Evolutionary conservation across 2,113 vertebrate species (phyloP).

Genomic region (Aramus guarauna): DNA sequence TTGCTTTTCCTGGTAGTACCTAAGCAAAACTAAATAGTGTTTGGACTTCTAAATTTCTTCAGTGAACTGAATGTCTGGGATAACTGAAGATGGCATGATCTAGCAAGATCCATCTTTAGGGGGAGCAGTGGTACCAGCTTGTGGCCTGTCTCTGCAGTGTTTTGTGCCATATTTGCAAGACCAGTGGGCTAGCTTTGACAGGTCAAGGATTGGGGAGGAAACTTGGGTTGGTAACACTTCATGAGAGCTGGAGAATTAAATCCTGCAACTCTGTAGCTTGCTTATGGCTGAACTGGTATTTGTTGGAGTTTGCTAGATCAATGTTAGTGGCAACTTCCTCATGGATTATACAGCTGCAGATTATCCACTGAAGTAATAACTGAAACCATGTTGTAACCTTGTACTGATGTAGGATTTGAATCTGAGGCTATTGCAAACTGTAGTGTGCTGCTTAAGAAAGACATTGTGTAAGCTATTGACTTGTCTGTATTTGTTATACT

Average conservation of each 20-base stretch:
- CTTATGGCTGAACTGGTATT: not conserved
- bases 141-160: not conserved
- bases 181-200: not conserved
- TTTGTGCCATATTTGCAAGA: not conserved
- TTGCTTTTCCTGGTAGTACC: not conserved
- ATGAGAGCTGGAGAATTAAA: not conserved
- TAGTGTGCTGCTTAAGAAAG: not conserved
- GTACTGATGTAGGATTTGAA: not conserved
- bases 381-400: not conserved
- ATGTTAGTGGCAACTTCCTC: not conserved
- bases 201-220: not conserved
- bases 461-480: not conserved
- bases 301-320: not conserved
- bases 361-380: not conserved
- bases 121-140: not conserved
- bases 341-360: not conserved
- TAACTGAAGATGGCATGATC: not conserved
- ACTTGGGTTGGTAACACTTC: not conserved
- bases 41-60: not conserved
- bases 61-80: not conserved
- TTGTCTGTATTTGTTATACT: not conserved
- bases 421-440: not conserved
- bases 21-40: not conserved
- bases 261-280: not conserved
- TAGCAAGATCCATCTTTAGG: not conserved